Percentiles rank a stretch among this genome's conserved stretches.
phyloP scores from a whole-genome alignment of 37 sponge, comb jelly and placozoan genomes.

The Lycopodina hypogea region DNA sequence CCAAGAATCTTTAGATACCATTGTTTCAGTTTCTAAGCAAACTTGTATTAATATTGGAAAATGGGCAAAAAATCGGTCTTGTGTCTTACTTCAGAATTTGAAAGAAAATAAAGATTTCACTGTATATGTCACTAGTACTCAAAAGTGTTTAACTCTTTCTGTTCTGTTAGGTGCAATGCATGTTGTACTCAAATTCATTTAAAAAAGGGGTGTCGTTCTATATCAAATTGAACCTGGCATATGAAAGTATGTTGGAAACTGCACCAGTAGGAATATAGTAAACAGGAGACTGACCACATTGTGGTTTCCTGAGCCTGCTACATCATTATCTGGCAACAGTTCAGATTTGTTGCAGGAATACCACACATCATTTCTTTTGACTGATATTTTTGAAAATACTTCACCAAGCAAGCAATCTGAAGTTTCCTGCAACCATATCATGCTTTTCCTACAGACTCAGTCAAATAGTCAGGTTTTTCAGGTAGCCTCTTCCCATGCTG shows the following conservation, averaged over 20 bases:
- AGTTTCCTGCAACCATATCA: no score
- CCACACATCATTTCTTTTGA: no score
- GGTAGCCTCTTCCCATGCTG: no score
- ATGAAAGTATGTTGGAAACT: neutral
- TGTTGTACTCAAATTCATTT: neutral
- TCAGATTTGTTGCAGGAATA: no score
- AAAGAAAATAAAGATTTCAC: slow-evolving; percentile 30
- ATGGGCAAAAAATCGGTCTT: slow-evolving; percentile 6
- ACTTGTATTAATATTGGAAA: slow-evolving; percentile 9
- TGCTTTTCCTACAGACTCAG: no score
- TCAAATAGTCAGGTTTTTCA: no score
- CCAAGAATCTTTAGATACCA: neutral
- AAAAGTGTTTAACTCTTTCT: neutral
- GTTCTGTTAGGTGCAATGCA: neutral
- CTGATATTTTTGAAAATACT: no score
- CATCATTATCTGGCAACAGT: no score
- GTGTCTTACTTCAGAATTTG: neutral
- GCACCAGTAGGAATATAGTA: neutral
- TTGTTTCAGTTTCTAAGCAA: no score
- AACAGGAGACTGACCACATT: neutral
- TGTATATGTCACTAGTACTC: no score
- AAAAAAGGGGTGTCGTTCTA: neutral
- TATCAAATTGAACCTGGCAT: slow-evolving; percentile 39
- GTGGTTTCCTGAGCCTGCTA: no score
- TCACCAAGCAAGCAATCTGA: no score